Conservation (phyloP, 2,797 vertebrate genomes). For the Moxostoma hubbsi region DNA sequence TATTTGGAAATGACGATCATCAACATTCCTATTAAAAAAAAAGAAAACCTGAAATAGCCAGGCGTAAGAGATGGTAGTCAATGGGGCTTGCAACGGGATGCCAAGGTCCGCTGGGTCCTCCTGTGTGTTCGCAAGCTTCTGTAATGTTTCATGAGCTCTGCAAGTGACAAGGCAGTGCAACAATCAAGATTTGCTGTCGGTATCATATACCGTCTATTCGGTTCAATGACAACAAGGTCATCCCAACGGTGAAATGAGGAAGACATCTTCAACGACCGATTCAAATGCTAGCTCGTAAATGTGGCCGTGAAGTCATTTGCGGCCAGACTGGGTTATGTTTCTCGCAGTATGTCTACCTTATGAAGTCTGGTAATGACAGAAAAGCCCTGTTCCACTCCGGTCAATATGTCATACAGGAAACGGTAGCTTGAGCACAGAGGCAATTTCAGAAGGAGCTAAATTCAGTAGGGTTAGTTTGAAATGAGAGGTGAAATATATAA, state of each 20-base stretch:
- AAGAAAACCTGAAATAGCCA: conserved; percentile 32
- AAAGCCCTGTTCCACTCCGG: conserved; percentile 47
- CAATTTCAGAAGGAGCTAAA: conserved; percentile 28
- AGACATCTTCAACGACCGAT: conserved; percentile 66
- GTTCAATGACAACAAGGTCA: conserved; percentile 64
- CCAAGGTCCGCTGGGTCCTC: conserved; percentile 44
- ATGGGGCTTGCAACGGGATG: conserved; percentile 70
- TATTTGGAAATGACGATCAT: conserved; percentile 67
- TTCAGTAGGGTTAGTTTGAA: not conserved
- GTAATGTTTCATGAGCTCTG: conserved; percentile 76
- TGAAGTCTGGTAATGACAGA: conserved; percentile 54
- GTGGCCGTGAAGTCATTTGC: conserved; percentile 65
- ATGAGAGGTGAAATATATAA: not conserved
- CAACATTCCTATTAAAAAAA: conserved; percentile 51
- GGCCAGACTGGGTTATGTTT: conserved; percentile 60
- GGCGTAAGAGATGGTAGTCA: conserved; percentile 65
- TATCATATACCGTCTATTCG: conserved; percentile 22
- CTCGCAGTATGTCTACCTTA: conserved; percentile 62
- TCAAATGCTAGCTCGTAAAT: conserved; percentile 63
- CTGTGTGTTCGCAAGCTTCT: conserved; percentile 64
- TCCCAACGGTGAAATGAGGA: conserved; percentile 61
- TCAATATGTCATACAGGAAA: conserved; percentile 60
- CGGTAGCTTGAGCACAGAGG: conserved; percentile 15
- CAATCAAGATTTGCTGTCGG: conserved; percentile 16
- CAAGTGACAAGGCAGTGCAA: conserved; percentile 54